Base-by-base conservation (phyloP, 2,797 vertebrate species). In the Karalla daura region DNA sequence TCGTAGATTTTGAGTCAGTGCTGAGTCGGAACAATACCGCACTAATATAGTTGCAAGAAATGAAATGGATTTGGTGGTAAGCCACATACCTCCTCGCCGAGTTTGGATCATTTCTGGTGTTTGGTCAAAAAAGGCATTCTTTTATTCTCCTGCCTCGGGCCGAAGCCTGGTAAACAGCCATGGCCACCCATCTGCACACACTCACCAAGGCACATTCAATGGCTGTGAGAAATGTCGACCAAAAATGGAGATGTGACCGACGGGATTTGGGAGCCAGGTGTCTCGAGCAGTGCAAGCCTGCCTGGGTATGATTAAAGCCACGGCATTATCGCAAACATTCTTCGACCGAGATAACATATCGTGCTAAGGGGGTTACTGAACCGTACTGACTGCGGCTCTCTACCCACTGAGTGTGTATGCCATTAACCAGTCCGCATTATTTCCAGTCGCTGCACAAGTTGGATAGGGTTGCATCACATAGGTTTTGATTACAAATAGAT, bases 291-390 rank as follows among this genome's bases (percentile, higher is more conserved):
- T 74, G 70, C 53, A 53, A 71, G 54, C 55, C 63, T 62, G 62
- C 47, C 74, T 66, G 68, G 61, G 51, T 78, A 71, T 33, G 68
- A 80, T 86, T 79, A 84, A 80, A 86, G 75, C 70, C 32, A n/a
- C 50, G 20, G 52, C 52, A 63, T 66, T 87, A 84, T 86, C 78
- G 46, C 52, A 33, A 63, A 70, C 81, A 86, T 87, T 87, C 78
- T 85, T 80, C 17, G 10, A 63, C 51, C 8, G 10, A 78, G 85
- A 88, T 83, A 86, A 61, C 63, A 13, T 60, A 74, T 78, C 74
- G n/a, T 25, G 32, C 65, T 69, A 36, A 60, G 65, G 25, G 47
- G 35, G 37, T 76, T 76, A 51, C 64, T 73, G 60, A 80, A 72
- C 64, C 28, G 11, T 52, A 62, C 47, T 37, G 7, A 66, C 60